Evolutionary conservation across 1,140 invertebrate species (phyloP), one percentile per base, ranked within the genome.

Genomic region (Lepidurus couesii): DNA sequence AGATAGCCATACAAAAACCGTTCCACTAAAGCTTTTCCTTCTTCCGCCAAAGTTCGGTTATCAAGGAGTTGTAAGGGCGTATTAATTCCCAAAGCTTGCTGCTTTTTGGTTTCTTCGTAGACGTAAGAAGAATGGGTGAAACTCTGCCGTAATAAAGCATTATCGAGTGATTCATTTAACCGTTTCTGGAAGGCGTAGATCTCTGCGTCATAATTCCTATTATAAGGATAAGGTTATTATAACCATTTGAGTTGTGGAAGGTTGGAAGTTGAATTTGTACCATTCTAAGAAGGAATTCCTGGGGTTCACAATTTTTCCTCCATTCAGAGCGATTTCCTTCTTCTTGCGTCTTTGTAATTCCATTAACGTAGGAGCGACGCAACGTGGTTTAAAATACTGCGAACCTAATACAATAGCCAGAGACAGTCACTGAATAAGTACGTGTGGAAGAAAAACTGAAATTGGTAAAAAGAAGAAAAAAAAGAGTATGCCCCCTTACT

Each of bases 131-230:
- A 87, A 81, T 95, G 89, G 44, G 90, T 93, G 74, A 98, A 92
- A 16, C 94, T 93, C 83, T 88, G 88, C 78, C 90, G 87, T 42
- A 98, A 83, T 24, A 92, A 84, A 74, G 89, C 84, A 1, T 87
- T 84, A 79, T 94, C 86, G 83, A 98, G 94, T 9, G 92, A 87
- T 87, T 98, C 96, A n/a, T 91, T 90, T 11, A 98, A 85, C 73
- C 96, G 87, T 82, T 91, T 90, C 42, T 91, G 91, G 87, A 98
- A 97, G 6, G 95, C 92, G 87, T 88, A 97, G 21, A 97, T 79
- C 86, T 98, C 96, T 0, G 93, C 89, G 80, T 92, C 88, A 84
- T 95, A 92, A 84, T 97, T 97, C 95, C 88, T 88, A 78, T 65
- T 44, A 73, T 44, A 76, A 65, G 44, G 43, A 45, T 44, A 78